Conservation (phyloP, 2,888 invertebrate species). For the Gastracanthus pulcherrimus region DNA sequence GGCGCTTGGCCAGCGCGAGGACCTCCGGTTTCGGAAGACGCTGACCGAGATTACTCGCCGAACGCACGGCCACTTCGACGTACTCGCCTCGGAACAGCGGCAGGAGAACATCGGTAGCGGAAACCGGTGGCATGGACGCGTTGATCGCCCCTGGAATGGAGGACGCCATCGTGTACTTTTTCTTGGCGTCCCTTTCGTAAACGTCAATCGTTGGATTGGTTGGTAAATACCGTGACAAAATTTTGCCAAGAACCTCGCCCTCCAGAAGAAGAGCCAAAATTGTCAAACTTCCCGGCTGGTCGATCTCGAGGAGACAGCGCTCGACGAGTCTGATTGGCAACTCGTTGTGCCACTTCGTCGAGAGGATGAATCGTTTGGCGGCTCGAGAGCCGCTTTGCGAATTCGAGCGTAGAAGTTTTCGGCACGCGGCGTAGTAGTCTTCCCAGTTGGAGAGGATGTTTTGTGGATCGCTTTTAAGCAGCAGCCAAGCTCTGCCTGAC, state of each 20-base stretch:
- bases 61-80: constrained; percentile 20
- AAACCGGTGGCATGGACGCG: not conserved
- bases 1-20: constrained; percentile 58
- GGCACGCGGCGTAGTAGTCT: not conserved
- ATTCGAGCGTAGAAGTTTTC: not conserved
- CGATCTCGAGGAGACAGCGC: not conserved
- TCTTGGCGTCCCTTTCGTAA: not conserved
- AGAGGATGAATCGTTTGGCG: not conserved
- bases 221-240: not conserved
- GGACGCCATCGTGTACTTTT: not conserved
- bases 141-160: not conserved
- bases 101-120: constrained; percentile 30
- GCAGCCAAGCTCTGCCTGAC: not conserved
- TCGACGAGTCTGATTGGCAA: constrained; percentile 66
- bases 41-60: constrained; percentile 60
- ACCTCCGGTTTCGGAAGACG: constrained; percentile 60
- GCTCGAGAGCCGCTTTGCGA: not conserved
- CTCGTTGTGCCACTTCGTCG: constrained; percentile 66
- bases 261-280: constrained; percentile 62
- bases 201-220: not conserved
- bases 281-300: not conserved
- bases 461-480: constrained; percentile 29
- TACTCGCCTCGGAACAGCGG: not conserved
- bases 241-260: constrained; percentile 43
- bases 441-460: constrained; percentile 41